Evolutionary conservation across 2,113 vertebrate genomes (phyloP).

Genomic region (Nesogale talazaci): DNA sequence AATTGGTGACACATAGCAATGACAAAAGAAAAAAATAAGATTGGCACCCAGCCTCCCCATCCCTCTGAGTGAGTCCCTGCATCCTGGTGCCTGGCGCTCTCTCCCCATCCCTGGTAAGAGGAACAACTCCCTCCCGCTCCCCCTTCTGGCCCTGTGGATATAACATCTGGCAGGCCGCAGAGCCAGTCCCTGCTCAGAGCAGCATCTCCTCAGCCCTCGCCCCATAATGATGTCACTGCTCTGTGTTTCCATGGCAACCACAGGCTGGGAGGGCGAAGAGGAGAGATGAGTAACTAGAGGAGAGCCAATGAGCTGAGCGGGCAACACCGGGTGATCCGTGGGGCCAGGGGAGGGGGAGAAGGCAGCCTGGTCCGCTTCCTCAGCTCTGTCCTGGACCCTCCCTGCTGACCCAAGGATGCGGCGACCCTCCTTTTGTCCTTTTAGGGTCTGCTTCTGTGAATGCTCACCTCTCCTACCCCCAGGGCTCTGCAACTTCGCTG

Average conservation of each 20-base stretch:
- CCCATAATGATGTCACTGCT: slow-evolving; percentile 55
- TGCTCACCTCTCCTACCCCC: background rate
- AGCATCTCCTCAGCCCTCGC: slow-evolving; percentile 20
- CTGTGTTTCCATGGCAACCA: slow-evolving; percentile 70
- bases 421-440: background rate
- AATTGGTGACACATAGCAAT: no score
- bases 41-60: background rate
- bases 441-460: background rate
- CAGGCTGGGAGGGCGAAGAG: slow-evolving; percentile 57
- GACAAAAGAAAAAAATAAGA: no score
- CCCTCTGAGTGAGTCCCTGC: background rate
- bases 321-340: slow-evolving; percentile 62
- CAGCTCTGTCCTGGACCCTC: slow-evolving; percentile 35
- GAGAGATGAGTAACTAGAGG: slow-evolving; percentile 65
- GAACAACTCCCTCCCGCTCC: background rate
- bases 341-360: slow-evolving; percentile 26
- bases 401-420: background rate
- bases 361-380: slow-evolving; percentile 39
- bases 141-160: background rate
- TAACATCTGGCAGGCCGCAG: slow-evolving; percentile 46
- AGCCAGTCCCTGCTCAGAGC: slow-evolving; percentile 20
- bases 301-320: slow-evolving; percentile 61
- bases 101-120: background rate
- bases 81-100: background rate
- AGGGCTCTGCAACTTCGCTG: background rate